Percentiles rank a stretch among this genome's conserved stretches.
phyloP scores from a whole-genome alignment of 53 echinoderm and acorn worm genomes.

The Paracentrotus lividus region DNA sequence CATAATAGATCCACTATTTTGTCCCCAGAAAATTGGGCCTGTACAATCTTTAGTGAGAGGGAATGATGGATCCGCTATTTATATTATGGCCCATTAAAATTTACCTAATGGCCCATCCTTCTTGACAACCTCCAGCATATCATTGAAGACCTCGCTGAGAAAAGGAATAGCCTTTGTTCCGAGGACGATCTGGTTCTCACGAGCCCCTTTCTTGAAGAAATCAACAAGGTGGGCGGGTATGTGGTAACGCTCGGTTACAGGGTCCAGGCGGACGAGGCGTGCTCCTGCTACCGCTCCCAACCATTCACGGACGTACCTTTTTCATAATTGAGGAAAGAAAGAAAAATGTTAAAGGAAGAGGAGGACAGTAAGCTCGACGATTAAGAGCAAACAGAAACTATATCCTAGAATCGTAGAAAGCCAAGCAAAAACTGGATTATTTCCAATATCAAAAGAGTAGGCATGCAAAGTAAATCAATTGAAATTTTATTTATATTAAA shows the following conservation, averaged over 20 bases:
- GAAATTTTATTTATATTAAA: too few species aligned
- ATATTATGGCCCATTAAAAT: not conserved
- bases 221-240: slow-evolving; percentile 65
- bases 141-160: slow-evolving; percentile 72
- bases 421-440: too few species aligned
- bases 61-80: too few species aligned
- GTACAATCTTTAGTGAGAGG: too few species aligned
- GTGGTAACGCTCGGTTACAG: slow-evolving; percentile 67
- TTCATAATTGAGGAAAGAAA: not conserved
- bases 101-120: slow-evolving; percentile 83
- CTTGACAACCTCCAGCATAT: slow-evolving; percentile 78
- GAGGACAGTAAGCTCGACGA: too few species aligned
- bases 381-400: too few species aligned
- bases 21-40: too few species aligned
- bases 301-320: slow-evolving; percentile 81
- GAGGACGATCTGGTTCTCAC: slow-evolving; percentile 46
- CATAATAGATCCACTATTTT: too few species aligned
- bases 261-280: slow-evolving; percentile 68
- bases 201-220: slow-evolving; percentile 13
- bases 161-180: slow-evolving; percentile 64
- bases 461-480: too few species aligned
- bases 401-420: too few species aligned
- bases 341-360: not conserved
- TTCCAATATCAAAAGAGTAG: too few species aligned
- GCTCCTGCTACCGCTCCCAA: slow-evolving; percentile 64